A percentile compares a stretch with the other conserved stretches of the same genome.
phyloP scores from a whole-genome alignment of 1,140 invertebrate species.

The Trinorchestia longiramus region DNA sequence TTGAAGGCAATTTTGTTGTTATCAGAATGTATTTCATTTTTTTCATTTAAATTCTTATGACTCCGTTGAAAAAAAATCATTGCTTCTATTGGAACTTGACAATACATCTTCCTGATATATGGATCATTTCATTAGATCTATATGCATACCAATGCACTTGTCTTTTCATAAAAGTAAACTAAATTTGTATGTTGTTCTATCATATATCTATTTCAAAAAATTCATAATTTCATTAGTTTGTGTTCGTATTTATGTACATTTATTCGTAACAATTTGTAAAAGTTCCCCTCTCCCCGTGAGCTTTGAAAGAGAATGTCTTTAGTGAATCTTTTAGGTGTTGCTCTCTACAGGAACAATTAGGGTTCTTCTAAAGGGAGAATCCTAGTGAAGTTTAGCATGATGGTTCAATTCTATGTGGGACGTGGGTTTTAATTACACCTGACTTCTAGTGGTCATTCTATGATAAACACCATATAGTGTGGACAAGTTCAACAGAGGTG shows the following conservation, averaged over 20 bases:
- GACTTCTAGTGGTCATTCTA: no score
- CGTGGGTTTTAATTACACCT: background rate
- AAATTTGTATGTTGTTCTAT: background rate
- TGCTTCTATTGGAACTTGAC: no score
- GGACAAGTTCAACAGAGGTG: background rate
- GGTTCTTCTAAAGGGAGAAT: background rate
- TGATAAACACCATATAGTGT: no score
- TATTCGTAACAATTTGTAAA: background rate
- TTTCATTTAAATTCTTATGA: no score
- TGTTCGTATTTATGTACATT: background rate
- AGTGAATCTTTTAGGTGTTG: background rate
- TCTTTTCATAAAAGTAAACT: background rate
- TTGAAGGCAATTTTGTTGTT: no score
- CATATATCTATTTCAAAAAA: background rate
- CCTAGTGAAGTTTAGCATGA: background rate
- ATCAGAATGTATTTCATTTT: no score
- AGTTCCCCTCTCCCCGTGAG: background rate
- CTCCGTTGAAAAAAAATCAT: no score
- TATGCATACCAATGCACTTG: background rate
- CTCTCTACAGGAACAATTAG: background rate
- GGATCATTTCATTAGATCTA: background rate
- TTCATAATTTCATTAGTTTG: background rate
- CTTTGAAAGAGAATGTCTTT: background rate
- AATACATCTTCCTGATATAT: background rate
- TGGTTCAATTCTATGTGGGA: background rate